Evolutionary conservation across 1,140 invertebrate species (phyloP), one percentile per base, ranked within the genome.

Genomic region (Pseudomyrmex cubaensis): DNA sequence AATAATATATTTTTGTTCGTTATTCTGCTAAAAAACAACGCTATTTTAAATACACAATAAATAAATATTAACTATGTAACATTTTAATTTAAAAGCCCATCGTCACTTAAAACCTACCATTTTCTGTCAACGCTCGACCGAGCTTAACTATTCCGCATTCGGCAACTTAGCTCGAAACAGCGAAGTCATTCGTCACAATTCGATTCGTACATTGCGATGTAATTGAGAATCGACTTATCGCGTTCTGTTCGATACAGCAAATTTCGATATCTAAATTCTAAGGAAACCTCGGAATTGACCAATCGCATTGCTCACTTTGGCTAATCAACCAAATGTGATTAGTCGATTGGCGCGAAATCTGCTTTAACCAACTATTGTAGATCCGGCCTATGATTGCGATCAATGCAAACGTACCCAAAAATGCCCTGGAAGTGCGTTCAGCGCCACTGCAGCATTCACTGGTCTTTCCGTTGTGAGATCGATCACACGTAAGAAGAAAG

Each of bases 391-490:
- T 7, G 35, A 35, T 35, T 7, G 35, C 0, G 4, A 5, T 35
- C 35, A 35, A 35, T 35, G 35, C 35, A 7, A 35, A 7, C 35
- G 35, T 35, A 35, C 5, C 35, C 35, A 35, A 35, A 35, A 35
- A 35, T 35, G 7, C 0, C 0, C 35, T 35, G 35, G 35, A 35
- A 35, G 35, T 35, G 35, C 5, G 35, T 35, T 35, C 35, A 35
- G 35, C 35, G 35, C 5, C 5, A 59, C 46, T 22, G 17, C 22
- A 8, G 20, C 1, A 5, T 10, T 7, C 8, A 56, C 69, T 25
- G 17, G 54, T 87, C 82, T 85, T 91, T 90, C 86, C 89, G 91
- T 80, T 84, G 84, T 84, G 74, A 88, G 46, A 57, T 35, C 35
- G 35, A 35, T 17, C 15, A 57, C 22, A 77, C 75, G 86, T 15